Conservation (phyloP, 64 coral and sea anemone genomes). For the Trachythela sp. region DNA sequence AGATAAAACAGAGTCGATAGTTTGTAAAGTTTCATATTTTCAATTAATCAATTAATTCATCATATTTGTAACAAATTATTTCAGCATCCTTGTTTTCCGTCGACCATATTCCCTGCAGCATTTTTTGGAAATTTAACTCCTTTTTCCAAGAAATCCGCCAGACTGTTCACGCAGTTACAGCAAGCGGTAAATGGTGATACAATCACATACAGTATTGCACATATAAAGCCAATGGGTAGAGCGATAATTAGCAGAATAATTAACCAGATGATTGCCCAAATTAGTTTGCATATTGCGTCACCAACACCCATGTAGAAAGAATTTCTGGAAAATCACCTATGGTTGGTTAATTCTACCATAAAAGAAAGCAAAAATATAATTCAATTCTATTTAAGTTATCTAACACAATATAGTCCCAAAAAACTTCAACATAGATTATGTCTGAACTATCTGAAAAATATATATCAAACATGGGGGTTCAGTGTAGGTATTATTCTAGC, state of each 20-base stretch:
- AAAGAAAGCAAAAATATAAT: too few relatives aligned
- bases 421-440: too few relatives aligned
- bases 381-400: too few relatives aligned
- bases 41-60: too few relatives aligned
- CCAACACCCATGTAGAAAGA: slow-evolving; percentile 30
- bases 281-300: slow-evolving; percentile 75
- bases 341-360: neutral
- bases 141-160: slow-evolving; percentile 92
- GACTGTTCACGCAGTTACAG: slow-evolving; percentile 62
- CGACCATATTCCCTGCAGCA: slow-evolving; percentile 57
- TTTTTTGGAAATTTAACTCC: slow-evolving; percentile 75
- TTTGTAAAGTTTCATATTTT: too few relatives aligned
- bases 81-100: slow-evolving; percentile 79
- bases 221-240: slow-evolving; percentile 66
- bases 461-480: too few relatives aligned
- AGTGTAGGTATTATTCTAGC: too few relatives aligned
- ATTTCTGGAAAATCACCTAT: neutral
- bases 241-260: slow-evolving; percentile 70
- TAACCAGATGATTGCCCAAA: slow-evolving; percentile 90
- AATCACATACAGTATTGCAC: slow-evolving; percentile 57
- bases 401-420: too few relatives aligned
- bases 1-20: neutral
- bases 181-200: slow-evolving; percentile 87
- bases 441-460: neutral
- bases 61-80: too few relatives aligned